A percentile compares a stretch with the other conserved stretches of the same genome.
These are phyloP conservation scores for Zeugodacus cucurbitae DNA, from an alignment of 1,140 invertebrate genomes.

Conservation along the genomic window DNA sequence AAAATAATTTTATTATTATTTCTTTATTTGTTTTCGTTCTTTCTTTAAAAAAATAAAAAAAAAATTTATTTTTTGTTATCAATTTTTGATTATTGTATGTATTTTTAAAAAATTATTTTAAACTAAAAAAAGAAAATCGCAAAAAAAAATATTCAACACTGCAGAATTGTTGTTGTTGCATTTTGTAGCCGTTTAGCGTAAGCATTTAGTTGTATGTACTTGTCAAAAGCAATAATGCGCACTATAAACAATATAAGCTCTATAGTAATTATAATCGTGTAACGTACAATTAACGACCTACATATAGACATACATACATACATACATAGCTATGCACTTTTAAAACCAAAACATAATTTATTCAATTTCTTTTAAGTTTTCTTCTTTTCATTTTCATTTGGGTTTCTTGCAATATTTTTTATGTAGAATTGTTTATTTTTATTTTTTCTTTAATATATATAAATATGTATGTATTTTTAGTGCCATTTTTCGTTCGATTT, in stretches of 20 bases:
- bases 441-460: not conserved
- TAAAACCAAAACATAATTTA: not conserved
- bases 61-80: not conserved
- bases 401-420: constrained; percentile 13
- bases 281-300: not conserved
- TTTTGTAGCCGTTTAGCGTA: constrained; percentile 2
- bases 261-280: not conserved
- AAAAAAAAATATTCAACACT: not conserved
- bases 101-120: not conserved
- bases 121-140: not conserved
- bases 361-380: not conserved
- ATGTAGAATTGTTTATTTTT: not conserved
- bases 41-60: not conserved
- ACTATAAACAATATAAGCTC: not conserved
- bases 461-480: constrained; percentile 4
- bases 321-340: not conserved
- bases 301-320: not conserved
- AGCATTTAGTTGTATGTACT: constrained; percentile 11
- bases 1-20: not conserved
- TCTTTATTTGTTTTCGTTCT: not conserved
- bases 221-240: constrained; percentile 25
- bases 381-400: not conserved
- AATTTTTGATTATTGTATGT: not conserved
- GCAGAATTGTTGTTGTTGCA: not conserved
- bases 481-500: not conserved